Conservation (phyloP, 2,113 vertebrate genomes). For the Opisthocomus hoazin region DNA sequence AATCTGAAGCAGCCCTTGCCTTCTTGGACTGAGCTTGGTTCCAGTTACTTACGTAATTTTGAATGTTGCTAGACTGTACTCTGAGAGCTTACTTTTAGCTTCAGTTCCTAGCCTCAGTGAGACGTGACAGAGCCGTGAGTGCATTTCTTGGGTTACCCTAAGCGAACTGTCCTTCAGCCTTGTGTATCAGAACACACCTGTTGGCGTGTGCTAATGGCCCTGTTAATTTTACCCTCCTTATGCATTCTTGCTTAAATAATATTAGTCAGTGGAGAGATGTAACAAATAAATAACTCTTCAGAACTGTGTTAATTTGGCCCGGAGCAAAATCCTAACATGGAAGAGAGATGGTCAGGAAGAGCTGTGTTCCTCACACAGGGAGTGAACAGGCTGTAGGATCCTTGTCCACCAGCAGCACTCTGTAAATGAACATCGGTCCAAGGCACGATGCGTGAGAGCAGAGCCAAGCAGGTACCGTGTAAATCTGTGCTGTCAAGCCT, state of each 20-base stretch:
- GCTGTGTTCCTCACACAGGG: background rate
- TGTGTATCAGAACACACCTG: background rate
- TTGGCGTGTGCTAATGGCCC: background rate
- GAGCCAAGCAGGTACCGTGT: background rate
- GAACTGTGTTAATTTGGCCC: background rate
- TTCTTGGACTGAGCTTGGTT: background rate
- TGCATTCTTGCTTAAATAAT: background rate
- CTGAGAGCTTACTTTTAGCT: background rate
- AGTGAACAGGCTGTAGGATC: background rate
- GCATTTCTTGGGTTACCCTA: background rate
- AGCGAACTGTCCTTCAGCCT: background rate
- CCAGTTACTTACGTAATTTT: background rate
- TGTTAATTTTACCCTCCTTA: background rate
- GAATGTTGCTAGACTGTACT: background rate
- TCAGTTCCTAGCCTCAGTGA: background rate
- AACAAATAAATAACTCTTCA: background rate
- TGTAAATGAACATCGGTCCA: background rate
- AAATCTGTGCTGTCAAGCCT: background rate
- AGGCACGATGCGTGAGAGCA: fast-evolving
- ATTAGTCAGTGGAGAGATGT: background rate
- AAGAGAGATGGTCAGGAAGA: background rate
- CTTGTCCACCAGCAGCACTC: background rate
- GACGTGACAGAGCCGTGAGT: background rate
- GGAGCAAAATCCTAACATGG: background rate
- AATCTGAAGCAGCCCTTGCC: background rate